phyloP scores from a whole-genome alignment of 2,888 invertebrate genomes.

The Protophormia terraenovae region DNA sequence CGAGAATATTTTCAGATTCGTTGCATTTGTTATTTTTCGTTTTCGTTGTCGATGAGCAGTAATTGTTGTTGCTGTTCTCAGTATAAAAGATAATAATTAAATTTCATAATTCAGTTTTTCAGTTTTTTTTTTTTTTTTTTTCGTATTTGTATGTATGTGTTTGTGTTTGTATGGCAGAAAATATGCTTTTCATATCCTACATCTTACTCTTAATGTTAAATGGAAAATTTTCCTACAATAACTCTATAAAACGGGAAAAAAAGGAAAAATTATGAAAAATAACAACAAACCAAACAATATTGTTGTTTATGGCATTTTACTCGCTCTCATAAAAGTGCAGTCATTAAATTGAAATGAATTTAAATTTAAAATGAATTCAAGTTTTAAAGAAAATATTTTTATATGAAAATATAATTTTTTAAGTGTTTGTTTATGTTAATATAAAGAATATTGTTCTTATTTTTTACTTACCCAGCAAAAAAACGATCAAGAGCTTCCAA shows the following conservation, averaged over 20 bases:
- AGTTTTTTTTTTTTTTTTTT: too few relatives aligned
- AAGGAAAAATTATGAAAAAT: background rate
- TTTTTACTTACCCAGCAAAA: too few relatives aligned
- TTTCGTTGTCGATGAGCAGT: slow-evolving; percentile 44
- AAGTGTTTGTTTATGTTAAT: too few relatives aligned
- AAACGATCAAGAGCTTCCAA: too few relatives aligned
- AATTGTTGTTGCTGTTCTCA: slow-evolving; percentile 29
- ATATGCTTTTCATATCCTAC: background rate
- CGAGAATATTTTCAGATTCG: slow-evolving; percentile 47
- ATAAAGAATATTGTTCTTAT: too few relatives aligned
- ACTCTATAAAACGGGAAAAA: background rate
- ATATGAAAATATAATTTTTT: too few relatives aligned
- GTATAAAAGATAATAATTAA: slow-evolving; percentile 59
- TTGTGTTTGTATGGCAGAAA: background rate
- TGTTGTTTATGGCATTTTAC: slow-evolving; percentile 17
- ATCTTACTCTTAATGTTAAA: background rate
- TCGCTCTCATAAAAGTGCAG: background rate
- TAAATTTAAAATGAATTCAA: slow-evolving; percentile 7
- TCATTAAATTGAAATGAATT: background rate
- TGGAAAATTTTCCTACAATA: slow-evolving; percentile 1
- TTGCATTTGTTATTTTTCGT: slow-evolving; percentile 52
- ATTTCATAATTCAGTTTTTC: slow-evolving; percentile 52
- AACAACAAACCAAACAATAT: slow-evolving; percentile 18
- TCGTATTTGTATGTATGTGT: too few relatives aligned
- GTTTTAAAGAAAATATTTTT: background rate